Base-by-base conservation (phyloP, 2,797 vertebrate genomes). In the Galago senegalensis region DNA sequence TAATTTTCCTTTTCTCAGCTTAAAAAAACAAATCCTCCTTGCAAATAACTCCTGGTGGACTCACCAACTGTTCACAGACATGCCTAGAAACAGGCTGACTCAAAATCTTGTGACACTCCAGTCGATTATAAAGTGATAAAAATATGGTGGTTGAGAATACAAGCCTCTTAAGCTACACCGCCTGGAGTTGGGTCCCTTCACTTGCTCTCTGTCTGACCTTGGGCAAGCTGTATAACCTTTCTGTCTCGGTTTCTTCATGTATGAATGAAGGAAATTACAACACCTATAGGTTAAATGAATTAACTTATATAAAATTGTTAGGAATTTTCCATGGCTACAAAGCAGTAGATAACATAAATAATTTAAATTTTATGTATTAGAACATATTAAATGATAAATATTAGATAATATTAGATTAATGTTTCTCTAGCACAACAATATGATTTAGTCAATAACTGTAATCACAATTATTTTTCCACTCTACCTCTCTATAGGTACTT, bases 31-130 rank as follows among this genome's bases (percentile, higher is more conserved):
- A 69, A 16, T 23, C 18, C 12, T 11, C 80, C 60, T 82, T 94
- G 31, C 43, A 92, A 91, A 40, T 84, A 87, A 84, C 31, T 93
- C 43, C 37, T 67, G 40, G n/a, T 82, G 14, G 9, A 89, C 34
- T 93, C 3, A 73, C 27, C 43, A 95, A 60, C 4, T 61, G 8
- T 87, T 84, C 25, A 81, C 53, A 87, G 56, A 84, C 25, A 89
- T 61, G 60, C 9, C 67, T 81, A 89, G 43, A 96, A 89, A 87
- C 13, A 70, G n/a, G 31, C 43, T 67, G 63, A 63, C 12, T 85
- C 56, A 70, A 83, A 84, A 84, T 73, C 31, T 69, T 43, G 25
- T 83, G 60, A 49, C 37, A 73, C 16, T 88, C 7, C 0, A 77
- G 29, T 81, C 46, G 83, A 23, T 37, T 83, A 73, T 75, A 85